Conservation (phyloP, 2,888 invertebrate genomes). For the Holacanthella duospinosa region DNA sequence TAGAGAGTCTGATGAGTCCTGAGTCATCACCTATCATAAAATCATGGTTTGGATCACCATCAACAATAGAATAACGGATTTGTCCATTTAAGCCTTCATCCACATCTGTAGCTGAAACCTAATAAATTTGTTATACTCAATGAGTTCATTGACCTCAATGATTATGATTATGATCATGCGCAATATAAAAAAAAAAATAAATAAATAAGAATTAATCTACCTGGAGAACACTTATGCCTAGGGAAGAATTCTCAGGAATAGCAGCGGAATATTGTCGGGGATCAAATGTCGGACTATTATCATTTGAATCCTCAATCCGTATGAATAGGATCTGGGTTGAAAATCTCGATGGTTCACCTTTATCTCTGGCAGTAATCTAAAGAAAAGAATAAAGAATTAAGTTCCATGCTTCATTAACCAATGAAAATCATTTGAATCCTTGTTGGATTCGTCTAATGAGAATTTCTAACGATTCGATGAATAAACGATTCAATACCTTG, state of each 20-base stretch:
- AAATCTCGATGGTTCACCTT: conserved; percentile 69
- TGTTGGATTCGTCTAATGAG: background rate
- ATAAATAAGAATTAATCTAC: conserved; percentile 44
- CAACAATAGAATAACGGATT: conserved; percentile 76
- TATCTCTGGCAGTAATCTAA: conserved; percentile 66
- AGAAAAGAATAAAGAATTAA: conserved; percentile 5
- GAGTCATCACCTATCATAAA: conserved; percentile 85
- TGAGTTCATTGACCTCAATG: too few species aligned
- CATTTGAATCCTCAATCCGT: conserved; percentile 65
- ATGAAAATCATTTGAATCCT: background rate
- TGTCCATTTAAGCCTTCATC: conserved; percentile 83
- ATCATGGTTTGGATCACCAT: conserved; percentile 81
- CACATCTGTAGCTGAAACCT: conserved; percentile 80
- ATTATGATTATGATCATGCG: too few species aligned
- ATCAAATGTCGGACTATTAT: conserved; percentile 40
- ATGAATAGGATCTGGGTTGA: conserved; percentile 60
- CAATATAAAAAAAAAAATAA: too few species aligned
- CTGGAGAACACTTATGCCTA: conserved; percentile 80
- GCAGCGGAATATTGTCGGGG: conserved; percentile 74
- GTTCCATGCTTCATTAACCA: background rate
- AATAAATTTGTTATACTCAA: conserved; percentile 25
- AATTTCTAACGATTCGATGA: too few species aligned
- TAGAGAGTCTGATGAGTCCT: conserved; percentile 79
- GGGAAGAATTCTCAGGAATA: conserved; percentile 85
- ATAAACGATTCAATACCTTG: conserved; percentile 41